A percentile compares a stretch with the other conserved stretches of the same genome.
Evolutionary conservation across 2,888 invertebrate species (phyloP).

Genomic region (Ernsta delagoae): DNA sequence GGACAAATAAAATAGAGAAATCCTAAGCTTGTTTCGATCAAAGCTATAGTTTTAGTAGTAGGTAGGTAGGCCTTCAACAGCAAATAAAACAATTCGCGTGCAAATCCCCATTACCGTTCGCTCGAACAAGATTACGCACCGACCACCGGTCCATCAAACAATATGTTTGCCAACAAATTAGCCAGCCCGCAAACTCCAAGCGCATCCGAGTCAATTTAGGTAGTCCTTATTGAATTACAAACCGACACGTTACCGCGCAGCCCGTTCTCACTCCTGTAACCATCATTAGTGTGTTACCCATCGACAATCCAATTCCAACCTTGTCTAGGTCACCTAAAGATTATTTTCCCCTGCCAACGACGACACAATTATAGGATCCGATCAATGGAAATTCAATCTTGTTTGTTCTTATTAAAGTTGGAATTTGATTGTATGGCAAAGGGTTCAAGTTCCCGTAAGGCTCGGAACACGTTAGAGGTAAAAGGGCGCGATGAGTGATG

Average conservation of each 20-base stretch:
- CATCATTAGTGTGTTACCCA: constrained; percentile 44
- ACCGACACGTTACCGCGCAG: constrained; percentile 70
- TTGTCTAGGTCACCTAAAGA: constrained; percentile 39
- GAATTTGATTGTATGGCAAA: constrained; percentile 42
- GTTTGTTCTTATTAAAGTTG: constrained; percentile 40
- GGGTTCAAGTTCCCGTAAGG: constrained; percentile 50
- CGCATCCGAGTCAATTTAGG: constrained; percentile 81
- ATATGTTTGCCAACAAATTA: constrained; percentile 80
- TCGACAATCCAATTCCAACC: constrained; percentile 42
- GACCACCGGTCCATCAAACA: constrained; percentile 60
- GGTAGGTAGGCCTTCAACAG: constrained; percentile 39
- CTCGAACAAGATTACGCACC: constrained; percentile 39
- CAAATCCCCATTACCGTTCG: constrained; percentile 8
- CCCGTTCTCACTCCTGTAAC: constrained; percentile 52
- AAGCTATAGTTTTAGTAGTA: neutral
- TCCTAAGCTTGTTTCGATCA: too few species aligned
- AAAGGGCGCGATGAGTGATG: constrained; percentile 77
- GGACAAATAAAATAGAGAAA: too few species aligned
- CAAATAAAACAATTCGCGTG: constrained; percentile 38
- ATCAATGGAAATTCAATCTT: constrained; percentile 34
- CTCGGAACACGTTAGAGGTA: constrained; percentile 57
- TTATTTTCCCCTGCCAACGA: constrained; percentile 39
- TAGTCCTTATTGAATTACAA: constrained; percentile 81
- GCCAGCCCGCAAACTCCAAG: constrained; percentile 69
- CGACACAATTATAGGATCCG: constrained; percentile 22